These are phyloP conservation scores for Embidobia sp. DNA, from an alignment of 2,888 invertebrate species.

Conservation along the genomic window DNA sequence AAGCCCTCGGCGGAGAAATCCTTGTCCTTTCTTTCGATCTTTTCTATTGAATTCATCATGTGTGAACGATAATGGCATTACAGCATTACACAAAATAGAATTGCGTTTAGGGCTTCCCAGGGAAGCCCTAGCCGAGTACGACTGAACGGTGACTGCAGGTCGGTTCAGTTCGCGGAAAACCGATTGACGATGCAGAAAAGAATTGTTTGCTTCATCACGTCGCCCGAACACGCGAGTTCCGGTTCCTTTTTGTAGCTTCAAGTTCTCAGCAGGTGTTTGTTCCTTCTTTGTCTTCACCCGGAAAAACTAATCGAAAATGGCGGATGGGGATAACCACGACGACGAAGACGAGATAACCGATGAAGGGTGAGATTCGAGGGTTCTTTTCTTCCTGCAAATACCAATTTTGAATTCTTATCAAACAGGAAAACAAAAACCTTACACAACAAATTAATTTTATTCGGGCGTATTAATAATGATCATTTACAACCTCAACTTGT, in stretches of 20 bases:
- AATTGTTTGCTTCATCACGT: not conserved
- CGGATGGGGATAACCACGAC: slow-evolving; percentile 36
- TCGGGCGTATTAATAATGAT: too few relatives aligned
- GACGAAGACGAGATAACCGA: slow-evolving; percentile 40
- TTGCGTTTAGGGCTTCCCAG: slow-evolving; percentile 73
- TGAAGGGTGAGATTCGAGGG: slow-evolving; percentile 57
- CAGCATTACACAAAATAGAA: slow-evolving; percentile 78
- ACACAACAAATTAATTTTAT: too few relatives aligned
- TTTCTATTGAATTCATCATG: slow-evolving; percentile 43
- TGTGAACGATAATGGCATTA: slow-evolving; percentile 73
- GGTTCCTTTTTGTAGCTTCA: not conserved
- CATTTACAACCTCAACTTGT: too few relatives aligned
- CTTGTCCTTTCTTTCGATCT: slow-evolving; percentile 42
- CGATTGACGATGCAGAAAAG: slow-evolving; percentile 31
- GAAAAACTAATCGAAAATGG: slow-evolving; percentile 27
- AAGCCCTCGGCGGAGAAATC: slow-evolving; percentile 33
- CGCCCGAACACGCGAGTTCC: not conserved
- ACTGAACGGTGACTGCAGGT: slow-evolving; percentile 18
- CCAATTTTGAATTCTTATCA: too few relatives aligned
- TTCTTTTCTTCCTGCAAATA: too few relatives aligned
- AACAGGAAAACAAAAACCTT: too few relatives aligned
- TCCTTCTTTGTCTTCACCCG: not conserved
- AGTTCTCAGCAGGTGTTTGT: not conserved
- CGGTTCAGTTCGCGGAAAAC: slow-evolving; percentile 50
- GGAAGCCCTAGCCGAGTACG: slow-evolving; percentile 71